phyloP scores from a whole-genome alignment of 1,140 invertebrate genomes.

The Colletes latitarsis region DNA sequence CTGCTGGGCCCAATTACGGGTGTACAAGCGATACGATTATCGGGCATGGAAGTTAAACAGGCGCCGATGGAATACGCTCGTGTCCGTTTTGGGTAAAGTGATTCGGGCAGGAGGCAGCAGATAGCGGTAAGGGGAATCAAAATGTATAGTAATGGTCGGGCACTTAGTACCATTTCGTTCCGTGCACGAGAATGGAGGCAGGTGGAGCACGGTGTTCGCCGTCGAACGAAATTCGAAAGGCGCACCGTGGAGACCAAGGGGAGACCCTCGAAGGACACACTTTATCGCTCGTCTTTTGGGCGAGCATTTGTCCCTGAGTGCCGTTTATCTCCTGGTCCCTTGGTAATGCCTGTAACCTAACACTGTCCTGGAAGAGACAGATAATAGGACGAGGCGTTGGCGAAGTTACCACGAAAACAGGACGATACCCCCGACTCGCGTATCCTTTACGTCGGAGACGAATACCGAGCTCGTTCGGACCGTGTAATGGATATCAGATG shows the following conservation, averaged over 20 bases:
- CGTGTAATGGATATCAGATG: conserved; percentile 52
- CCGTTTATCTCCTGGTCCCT: conserved; percentile 66
- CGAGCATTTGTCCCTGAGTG: conserved; percentile 70
- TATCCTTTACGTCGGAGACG: conserved; percentile 35
- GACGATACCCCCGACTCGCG: conserved; percentile 24
- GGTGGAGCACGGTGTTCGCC: conserved; percentile 29
- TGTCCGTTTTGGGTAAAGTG: conserved; percentile 28
- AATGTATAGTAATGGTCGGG: conserved; percentile 51
- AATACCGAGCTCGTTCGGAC: conserved; percentile 43
- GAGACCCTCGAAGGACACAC: conserved; percentile 52
- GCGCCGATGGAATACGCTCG: conserved; percentile 3
- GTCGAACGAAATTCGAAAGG: conserved; percentile 37
- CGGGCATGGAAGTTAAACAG: conserved; percentile 22
- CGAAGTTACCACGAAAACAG: conserved; percentile 43
- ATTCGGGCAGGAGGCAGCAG: conserved; percentile 3
- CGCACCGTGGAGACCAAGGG: background rate
- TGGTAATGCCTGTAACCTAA: conserved; percentile 71
- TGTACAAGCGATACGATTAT: conserved; percentile 55
- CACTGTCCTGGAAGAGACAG: conserved; percentile 67
- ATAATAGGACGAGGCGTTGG: conserved; percentile 60
- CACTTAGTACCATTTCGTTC: conserved; percentile 59
- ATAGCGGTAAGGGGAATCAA: conserved; percentile 43
- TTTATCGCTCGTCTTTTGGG: conserved; percentile 65
- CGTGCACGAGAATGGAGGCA: conserved; percentile 47
- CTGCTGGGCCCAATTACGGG: conserved; percentile 39